A percentile compares a stretch with the other conserved stretches of the same genome.
Conservation (phyloP, 2,797 vertebrate genomes). For the Percopsis omiscomaycus region DNA sequence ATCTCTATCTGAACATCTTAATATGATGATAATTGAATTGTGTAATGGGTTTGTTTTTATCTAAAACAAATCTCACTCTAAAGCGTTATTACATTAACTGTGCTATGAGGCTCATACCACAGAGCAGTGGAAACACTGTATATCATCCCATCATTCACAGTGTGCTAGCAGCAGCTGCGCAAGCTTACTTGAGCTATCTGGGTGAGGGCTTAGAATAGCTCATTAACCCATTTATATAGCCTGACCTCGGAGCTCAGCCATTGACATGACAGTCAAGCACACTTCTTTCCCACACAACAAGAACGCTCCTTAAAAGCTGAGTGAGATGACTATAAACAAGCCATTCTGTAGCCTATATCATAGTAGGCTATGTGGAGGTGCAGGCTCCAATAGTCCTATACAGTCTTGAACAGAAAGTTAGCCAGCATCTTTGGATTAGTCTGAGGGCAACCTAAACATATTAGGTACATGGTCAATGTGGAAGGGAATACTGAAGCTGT, state of each 20-base stretch:
- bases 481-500: not conserved
- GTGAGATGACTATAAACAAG: conserved; percentile 27
- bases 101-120: conserved; percentile 19
- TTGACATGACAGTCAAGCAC: conserved; percentile 48
- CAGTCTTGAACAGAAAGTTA: too few relatives aligned
- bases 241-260: conserved; percentile 63
- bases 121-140: conserved; percentile 40
- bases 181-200: conserved; percentile 68
- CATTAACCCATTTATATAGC: conserved; percentile 72
- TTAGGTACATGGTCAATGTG: not conserved
- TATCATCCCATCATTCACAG: conserved; percentile 47
- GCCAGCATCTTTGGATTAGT: not conserved
- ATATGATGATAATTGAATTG: not conserved
- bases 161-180: conserved; percentile 62
- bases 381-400: too few relatives aligned
- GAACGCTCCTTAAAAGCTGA: conserved; percentile 49
- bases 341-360: too few relatives aligned
- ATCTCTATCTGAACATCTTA: too few relatives aligned
- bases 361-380: too few relatives aligned
- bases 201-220: conserved; percentile 72
- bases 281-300: conserved; percentile 36
- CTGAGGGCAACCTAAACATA: not conserved
- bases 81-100: conserved; percentile 7
- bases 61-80: not conserved
- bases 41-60: not conserved